A percentile compares a stretch with the other conserved stretches of the same genome.
Conservation (phyloP, 2,888 invertebrate species). For the Cantharis rufa region DNA sequence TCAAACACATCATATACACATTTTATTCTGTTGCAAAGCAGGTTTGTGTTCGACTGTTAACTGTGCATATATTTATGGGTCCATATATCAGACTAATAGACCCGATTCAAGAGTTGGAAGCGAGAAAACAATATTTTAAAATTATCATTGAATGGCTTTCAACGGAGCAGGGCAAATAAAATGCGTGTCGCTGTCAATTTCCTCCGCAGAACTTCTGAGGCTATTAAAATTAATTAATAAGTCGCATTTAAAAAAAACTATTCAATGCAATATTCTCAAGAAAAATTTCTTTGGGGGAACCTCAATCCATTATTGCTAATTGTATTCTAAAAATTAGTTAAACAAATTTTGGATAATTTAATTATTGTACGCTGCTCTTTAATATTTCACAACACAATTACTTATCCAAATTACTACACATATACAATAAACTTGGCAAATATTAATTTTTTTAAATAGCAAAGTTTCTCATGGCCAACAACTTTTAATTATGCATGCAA, state of each 20-base stretch:
- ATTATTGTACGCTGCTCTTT: neutral
- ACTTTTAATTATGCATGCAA: conserved; percentile 3
- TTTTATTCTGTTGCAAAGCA: conserved; percentile 44
- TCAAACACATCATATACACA: conserved; percentile 48
- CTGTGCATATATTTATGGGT: conserved; percentile 37
- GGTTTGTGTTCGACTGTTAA: conserved; percentile 33
- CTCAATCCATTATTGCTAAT: neutral
- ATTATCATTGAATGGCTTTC: conserved; percentile 30
- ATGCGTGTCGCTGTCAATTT: conserved; percentile 12
- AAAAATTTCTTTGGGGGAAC: neutral
- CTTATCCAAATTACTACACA: neutral
- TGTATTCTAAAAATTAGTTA: neutral
- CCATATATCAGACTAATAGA: conserved; percentile 38
- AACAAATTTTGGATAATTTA: neutral
- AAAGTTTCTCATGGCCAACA: conserved; percentile 1
- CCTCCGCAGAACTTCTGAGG: neutral
- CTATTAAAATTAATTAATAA: neutral
- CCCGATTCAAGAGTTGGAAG: conserved; percentile 33
- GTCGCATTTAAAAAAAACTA: neutral
- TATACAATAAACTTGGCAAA: neutral
- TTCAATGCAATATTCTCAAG: neutral
- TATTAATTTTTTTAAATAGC: neutral
- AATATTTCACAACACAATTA: neutral
- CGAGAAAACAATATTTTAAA: conserved; percentile 35
- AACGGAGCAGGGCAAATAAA: conserved; percentile 7